Percentiles rank a stretch among this genome's conserved stretches.
Evolutionary conservation across 2,797 vertebrate species (phyloP).

Genomic region (Garrulus glandarius): DNA sequence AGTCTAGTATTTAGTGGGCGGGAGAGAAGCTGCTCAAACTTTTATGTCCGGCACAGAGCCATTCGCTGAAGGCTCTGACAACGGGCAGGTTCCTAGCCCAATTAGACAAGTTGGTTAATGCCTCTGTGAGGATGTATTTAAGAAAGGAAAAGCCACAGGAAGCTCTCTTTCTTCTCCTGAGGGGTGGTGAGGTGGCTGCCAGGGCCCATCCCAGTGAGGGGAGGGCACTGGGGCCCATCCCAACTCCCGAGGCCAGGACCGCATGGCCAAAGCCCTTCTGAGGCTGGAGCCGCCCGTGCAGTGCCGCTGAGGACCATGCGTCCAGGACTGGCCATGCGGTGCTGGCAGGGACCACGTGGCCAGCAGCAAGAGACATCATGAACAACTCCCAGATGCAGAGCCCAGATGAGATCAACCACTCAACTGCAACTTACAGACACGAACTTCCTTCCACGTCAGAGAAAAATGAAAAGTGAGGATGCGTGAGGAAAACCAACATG

Average conservation of each 20-base stretch:
- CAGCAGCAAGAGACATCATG: not conserved
- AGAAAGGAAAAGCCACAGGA: not conserved
- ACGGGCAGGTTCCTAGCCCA: not conserved
- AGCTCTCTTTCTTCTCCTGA: not conserved
- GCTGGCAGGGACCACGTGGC: no score
- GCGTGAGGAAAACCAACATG: no score
- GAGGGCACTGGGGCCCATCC: no score
- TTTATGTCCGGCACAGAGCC: not conserved
- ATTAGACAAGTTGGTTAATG: not conserved
- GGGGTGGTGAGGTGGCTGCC: not conserved
- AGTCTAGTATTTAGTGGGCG: not conserved
- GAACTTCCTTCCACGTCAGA: not conserved
- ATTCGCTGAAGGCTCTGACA: not conserved
- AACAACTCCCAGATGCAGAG: no score
- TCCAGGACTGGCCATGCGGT: no score
- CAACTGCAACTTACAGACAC: not conserved
- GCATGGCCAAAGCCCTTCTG: not conserved
- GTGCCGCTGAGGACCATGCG: no score
- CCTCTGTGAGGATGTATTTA: not conserved
- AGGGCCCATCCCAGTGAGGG: no score
- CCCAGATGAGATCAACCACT: no score
- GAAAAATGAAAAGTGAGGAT: not conserved
- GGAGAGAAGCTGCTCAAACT: not conserved
- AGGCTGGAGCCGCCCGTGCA: fast-evolving
- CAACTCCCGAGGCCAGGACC: no score